Percentiles rank a stretch among this genome's conserved stretches.
Evolutionary conservation across 2,797 vertebrate species (phyloP).

Genomic region (Anas bahamensis): DNA sequence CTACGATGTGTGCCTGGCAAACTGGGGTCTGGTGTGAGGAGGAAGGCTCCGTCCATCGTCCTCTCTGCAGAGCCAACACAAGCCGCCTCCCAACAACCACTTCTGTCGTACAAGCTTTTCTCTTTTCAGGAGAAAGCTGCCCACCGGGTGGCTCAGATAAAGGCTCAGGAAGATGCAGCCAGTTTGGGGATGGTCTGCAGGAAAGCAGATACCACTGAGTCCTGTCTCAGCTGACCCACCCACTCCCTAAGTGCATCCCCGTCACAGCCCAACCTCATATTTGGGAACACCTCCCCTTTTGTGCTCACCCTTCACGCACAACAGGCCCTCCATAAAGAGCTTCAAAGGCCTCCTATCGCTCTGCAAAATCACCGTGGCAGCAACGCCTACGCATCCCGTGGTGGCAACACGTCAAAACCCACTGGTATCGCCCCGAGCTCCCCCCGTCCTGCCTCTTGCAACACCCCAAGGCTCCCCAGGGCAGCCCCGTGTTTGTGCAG

Average conservation of each 20-base stretch:
- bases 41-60: neutral
- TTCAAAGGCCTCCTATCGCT: neutral
- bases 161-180: neutral
- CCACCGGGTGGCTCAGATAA: neutral
- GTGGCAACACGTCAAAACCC: neutral
- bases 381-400: neutral
- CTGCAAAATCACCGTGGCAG: neutral
- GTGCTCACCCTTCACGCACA: fast-evolving
- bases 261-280: neutral
- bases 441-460: neutral
- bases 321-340: fast-evolving
- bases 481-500: neutral
- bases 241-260: fast-evolving
- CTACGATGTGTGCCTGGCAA: neutral
- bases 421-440: neutral
- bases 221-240: neutral
- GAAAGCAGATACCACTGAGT: neutral
- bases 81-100: neutral
- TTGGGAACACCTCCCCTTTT: neutral
- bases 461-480: neutral
- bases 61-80: neutral
- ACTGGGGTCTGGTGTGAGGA: neutral
- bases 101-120: neutral
- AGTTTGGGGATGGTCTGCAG: neutral
- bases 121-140: neutral